Conservation (phyloP, 1,140 invertebrate species). For the Pinna nobilis region DNA sequence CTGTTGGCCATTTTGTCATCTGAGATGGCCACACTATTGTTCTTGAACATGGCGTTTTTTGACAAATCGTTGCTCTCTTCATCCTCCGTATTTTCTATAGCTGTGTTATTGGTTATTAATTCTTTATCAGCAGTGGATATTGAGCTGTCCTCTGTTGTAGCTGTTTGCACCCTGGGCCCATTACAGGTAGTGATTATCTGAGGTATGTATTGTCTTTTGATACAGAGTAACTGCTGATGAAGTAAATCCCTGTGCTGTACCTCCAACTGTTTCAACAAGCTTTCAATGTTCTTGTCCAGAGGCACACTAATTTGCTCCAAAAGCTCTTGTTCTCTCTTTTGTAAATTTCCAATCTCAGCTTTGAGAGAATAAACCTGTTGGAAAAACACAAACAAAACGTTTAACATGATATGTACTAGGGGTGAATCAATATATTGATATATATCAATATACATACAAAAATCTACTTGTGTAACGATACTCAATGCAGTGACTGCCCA, state of each 20-base stretch:
- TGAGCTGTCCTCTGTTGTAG: not conserved
- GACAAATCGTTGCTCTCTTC: not conserved
- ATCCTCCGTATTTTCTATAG: not conserved
- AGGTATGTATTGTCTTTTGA: conserved; percentile 39
- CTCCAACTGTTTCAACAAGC: conserved; percentile 55
- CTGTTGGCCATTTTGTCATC: too few species aligned
- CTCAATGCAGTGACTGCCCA: not conserved
- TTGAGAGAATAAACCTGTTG: conserved; percentile 49
- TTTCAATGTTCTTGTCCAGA: conserved; percentile 50
- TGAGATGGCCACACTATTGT: too few species aligned
- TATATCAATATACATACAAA: not conserved
- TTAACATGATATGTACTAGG: not conserved
- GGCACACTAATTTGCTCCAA: conserved; percentile 55
- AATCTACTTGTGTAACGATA: not conserved
- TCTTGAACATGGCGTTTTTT: too few species aligned
- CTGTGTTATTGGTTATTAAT: not conserved
- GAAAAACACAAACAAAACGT: not conserved
- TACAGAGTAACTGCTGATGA: conserved; percentile 57
- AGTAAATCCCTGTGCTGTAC: conserved; percentile 61
- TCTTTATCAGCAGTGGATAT: not conserved
- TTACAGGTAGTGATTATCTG: not conserved
- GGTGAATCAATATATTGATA: not conserved
- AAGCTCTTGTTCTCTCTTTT: conserved; percentile 61
- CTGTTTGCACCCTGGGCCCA: not conserved
- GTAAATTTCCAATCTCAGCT: conserved; percentile 48